Percentiles rank a stretch among this genome's conserved stretches.
Evolutionary conservation across 2,888 invertebrate species (phyloP).

Genomic region (Eilema depressum): DNA sequence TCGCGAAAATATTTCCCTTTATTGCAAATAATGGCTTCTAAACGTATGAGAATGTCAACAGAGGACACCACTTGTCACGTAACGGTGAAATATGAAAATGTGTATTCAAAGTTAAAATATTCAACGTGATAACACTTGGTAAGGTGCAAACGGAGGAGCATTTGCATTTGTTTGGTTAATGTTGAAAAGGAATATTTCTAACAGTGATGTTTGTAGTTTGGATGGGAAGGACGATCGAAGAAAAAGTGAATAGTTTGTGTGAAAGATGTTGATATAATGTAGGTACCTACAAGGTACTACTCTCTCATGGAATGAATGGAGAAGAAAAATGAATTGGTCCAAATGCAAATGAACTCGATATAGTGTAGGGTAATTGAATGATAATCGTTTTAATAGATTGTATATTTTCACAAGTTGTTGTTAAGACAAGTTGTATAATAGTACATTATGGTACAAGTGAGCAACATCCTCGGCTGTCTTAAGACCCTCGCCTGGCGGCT

Average conservation of each 20-base stretch:
- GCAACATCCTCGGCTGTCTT: too few relatives aligned
- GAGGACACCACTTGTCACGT: constrained; percentile 23
- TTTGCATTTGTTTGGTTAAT: constrained; percentile 17
- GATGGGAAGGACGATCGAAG: background rate
- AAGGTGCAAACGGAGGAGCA: constrained; percentile 8
- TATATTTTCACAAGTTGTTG: too few relatives aligned
- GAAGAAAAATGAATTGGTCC: too few relatives aligned
- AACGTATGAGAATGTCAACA: constrained; percentile 25
- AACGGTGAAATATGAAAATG: constrained; percentile 20
- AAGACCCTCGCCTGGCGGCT: too few relatives aligned
- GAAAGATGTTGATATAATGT: background rate
- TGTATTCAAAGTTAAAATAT: constrained; percentile 21
- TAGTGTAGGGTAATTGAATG: too few relatives aligned
- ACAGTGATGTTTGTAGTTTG: too few relatives aligned
- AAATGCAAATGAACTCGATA: background rate
- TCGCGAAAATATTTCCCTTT: constrained; percentile 23
- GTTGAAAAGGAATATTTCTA: background rate
- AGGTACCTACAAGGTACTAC: too few relatives aligned
- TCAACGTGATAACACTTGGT: constrained; percentile 16
- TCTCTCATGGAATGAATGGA: too few relatives aligned
- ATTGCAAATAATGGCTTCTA: constrained; percentile 27
- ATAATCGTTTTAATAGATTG: too few relatives aligned
- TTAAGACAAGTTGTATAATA: too few relatives aligned
- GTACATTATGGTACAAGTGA: too few relatives aligned
- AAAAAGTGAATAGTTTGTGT: constrained; percentile 3